phyloP scores from a whole-genome alignment of 2,797 vertebrate species.

The Gorsachius magnificus region DNA sequence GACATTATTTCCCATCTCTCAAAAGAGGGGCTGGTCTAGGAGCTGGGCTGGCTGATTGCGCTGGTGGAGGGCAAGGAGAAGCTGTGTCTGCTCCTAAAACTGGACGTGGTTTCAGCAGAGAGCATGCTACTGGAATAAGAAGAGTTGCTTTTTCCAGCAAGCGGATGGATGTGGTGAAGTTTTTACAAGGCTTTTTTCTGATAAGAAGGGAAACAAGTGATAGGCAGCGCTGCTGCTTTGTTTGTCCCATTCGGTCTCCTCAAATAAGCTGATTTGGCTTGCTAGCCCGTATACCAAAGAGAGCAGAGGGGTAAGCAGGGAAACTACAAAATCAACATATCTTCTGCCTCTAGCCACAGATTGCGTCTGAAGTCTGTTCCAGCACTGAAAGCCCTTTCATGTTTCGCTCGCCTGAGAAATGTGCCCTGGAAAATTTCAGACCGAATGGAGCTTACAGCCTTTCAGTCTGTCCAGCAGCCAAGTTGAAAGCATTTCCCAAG shows the following conservation, averaged over 20 bases:
- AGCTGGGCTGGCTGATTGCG: not conserved
- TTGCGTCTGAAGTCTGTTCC: slow-evolving; percentile 21
- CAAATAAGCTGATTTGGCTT: not conserved
- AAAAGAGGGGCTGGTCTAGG: not conserved
- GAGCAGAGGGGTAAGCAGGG: not conserved
- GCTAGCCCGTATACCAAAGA: not conserved
- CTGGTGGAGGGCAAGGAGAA: not conserved
- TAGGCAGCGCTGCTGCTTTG: not conserved
- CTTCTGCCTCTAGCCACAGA: slow-evolving; percentile 32
- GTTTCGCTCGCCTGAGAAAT: slow-evolving; percentile 23
- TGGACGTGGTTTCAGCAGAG: not conserved
- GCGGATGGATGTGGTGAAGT: not conserved
- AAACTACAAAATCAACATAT: slow-evolving; percentile 20
- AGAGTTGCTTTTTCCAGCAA: not conserved
- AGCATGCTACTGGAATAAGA: not conserved
- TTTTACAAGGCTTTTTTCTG: not conserved
- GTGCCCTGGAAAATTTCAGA: slow-evolving; percentile 37
- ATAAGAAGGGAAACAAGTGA: not conserved
- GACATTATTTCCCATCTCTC: not conserved
- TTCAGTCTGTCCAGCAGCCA: not conserved
- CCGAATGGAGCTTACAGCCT: not conserved
- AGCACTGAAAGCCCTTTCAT: slow-evolving; percentile 16
- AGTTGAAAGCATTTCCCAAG: not conserved
- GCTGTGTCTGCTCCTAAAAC: not conserved
- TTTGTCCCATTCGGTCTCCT: not conserved